Percentiles rank a stretch among this genome's conserved stretches.
These are phyloP conservation scores for Centropristis striata DNA, from an alignment of 2,113 vertebrate genomes.

Conservation along the genomic window DNA sequence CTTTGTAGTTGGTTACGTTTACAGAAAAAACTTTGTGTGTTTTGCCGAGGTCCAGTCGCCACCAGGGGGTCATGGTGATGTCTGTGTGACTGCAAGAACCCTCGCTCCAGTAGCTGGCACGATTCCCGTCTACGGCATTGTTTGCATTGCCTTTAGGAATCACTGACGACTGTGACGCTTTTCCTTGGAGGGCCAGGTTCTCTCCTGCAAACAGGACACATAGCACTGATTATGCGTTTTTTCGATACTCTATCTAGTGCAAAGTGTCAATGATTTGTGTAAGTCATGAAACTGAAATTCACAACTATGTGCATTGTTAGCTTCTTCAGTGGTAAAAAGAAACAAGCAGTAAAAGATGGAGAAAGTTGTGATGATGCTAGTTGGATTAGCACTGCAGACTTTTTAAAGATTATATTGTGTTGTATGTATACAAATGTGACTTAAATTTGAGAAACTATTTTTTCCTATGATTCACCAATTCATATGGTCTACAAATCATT, in stretches of 20 bases:
- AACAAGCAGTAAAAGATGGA: neutral
- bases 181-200: slow-evolving; percentile 60
- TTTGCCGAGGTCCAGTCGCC: slow-evolving; percentile 58
- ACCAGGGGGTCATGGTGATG: slow-evolving; percentile 4
- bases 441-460: neutral
- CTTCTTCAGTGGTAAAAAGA: neutral
- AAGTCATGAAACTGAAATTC: neutral
- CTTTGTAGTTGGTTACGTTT: slow-evolving; percentile 14
- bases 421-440: neutral
- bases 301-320: neutral
- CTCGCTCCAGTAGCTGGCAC: rapidly evolving
- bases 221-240: neutral
- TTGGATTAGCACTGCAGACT: neutral
- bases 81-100: slow-evolving; percentile 31
- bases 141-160: rapidly evolving
- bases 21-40: slow-evolving; percentile 60
- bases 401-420: neutral
- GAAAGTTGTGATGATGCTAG: neutral
- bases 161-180: slow-evolving; percentile 59
- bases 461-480: neutral
- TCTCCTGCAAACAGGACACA: slow-evolving; percentile 31
- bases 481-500: neutral
- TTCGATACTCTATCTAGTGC: no score
- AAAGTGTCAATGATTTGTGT: no score
- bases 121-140: slow-evolving; percentile 59